Percentiles rank a stretch among this genome's conserved stretches.
Conservation (phyloP, 37 sponge, comb jelly and placozoan species). For the Hormiphora californensis region DNA sequence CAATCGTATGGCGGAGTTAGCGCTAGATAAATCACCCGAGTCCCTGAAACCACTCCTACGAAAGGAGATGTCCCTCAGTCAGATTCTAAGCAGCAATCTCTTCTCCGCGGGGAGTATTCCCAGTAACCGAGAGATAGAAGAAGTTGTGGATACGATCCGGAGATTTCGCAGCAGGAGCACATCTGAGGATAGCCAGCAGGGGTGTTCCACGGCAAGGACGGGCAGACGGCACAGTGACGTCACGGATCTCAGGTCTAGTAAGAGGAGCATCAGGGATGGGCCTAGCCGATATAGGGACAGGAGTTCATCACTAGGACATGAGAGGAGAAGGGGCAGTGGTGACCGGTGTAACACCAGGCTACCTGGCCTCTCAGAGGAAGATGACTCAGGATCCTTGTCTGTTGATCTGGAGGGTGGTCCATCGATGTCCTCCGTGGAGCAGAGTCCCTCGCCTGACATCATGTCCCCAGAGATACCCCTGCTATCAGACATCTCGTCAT, state of each 20-base stretch:
- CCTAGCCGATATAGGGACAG: constrained; percentile 1
- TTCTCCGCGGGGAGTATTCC: constrained; percentile 38
- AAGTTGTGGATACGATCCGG: not conserved
- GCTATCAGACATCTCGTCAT: no score
- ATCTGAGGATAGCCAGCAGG: no score
- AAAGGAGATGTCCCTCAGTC: constrained; percentile 7
- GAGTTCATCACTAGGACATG: not conserved
- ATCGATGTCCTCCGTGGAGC: no score
- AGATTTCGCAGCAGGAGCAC: no score
- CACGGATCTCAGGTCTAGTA: constrained; percentile 27
- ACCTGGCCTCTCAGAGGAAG: no score
- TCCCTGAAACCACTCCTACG: not conserved
- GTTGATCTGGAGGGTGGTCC: no score
- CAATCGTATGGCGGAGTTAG: not conserved
- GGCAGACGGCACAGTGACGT: not conserved
- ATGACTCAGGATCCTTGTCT: no score
- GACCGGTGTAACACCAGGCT: no score
- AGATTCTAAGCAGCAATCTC: not conserved
- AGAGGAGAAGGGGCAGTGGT: no score
- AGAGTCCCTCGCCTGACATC: no score
- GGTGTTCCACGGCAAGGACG: not conserved
- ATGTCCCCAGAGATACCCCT: no score
- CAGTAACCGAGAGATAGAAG: constrained; percentile 22
- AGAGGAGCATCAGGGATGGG: constrained; percentile 11
- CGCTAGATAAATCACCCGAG: not conserved